Conservation (phyloP, 1,140 invertebrate genomes). For the Pseudomyrmex flavicornis region DNA sequence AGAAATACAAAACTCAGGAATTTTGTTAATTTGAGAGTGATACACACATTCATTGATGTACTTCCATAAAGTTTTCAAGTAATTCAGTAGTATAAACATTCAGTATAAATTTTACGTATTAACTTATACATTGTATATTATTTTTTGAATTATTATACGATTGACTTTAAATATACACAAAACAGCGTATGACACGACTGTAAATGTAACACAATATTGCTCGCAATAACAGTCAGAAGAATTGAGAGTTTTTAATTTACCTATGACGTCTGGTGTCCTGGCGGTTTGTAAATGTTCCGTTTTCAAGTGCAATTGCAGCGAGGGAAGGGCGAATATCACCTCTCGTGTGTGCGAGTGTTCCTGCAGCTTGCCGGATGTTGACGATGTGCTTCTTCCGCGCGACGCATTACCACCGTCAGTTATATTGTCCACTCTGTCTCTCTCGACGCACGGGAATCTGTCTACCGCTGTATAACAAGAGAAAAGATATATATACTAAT, state of each 20-base stretch:
- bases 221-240: no score
- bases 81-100: no score
- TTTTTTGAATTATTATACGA: conserved; percentile 8
- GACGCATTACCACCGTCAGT: conserved; percentile 78
- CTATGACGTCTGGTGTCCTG: conserved; percentile 89
- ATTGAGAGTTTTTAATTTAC: conserved; percentile 79
- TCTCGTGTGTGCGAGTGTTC: conserved; percentile 96
- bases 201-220: not conserved
- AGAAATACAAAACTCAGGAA: not conserved
- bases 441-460: conserved; percentile 94
- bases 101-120: not conserved
- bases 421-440: conserved; percentile 86
- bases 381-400: conserved; percentile 82
- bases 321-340: conserved; percentile 97
- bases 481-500: conserved; percentile 25
- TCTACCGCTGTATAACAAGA: conserved; percentile 90
- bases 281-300: conserved; percentile 95
- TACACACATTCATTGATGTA: conserved; percentile 3
- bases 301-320: conserved; percentile 96
- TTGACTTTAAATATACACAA: not conserved
- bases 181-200: not conserved
- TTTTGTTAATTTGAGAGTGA: not conserved
- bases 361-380: conserved; percentile 87
- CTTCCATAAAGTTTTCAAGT: not conserved
- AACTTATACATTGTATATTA: not conserved